These are phyloP conservation scores for Xenopus laevis DNA, from an alignment of 2,113 vertebrate genomes.

Conservation along the genomic window DNA sequence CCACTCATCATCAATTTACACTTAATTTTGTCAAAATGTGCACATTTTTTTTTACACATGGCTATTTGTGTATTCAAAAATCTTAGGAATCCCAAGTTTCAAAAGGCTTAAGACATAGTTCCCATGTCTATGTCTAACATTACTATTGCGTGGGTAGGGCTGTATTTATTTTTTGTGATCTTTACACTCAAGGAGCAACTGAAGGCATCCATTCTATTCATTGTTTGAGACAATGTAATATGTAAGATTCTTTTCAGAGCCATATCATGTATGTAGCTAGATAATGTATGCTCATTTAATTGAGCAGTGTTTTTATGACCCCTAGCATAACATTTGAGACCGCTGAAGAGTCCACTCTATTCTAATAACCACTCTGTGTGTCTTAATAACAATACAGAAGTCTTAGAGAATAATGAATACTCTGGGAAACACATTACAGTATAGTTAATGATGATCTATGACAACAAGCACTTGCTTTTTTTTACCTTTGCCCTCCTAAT, in stretches of 20 bases:
- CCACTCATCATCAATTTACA: too few relatives aligned
- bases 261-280: conserved; percentile 36
- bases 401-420: conserved; percentile 48
- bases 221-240: neutral
- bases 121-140: too few relatives aligned
- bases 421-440: conserved; percentile 47
- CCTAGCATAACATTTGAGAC: conserved; percentile 51
- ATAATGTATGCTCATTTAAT: conserved; percentile 32
- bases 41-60: too few relatives aligned
- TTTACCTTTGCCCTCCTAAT: conserved; percentile 44
- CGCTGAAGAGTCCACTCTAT: conserved; percentile 30
- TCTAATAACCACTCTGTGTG: conserved; percentile 27
- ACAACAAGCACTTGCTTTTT: conserved; percentile 38
- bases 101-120: too few relatives aligned
- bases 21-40: too few relatives aligned
- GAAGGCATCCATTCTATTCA: neutral
- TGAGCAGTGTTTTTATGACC: conserved; percentile 28
- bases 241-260: conserved; percentile 40
- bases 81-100: too few relatives aligned
- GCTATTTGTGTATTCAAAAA: too few relatives aligned
- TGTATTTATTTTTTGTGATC: too few relatives aligned
- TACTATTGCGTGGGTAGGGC: too few relatives aligned
- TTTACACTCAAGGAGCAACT: neutral
- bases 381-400: conserved; percentile 48
- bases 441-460: conserved; percentile 39